A percentile compares a stretch with the other conserved stretches of the same genome.
Conservation (phyloP, 2,113 vertebrate species). For the Nothoprocta perdicaria region DNA sequence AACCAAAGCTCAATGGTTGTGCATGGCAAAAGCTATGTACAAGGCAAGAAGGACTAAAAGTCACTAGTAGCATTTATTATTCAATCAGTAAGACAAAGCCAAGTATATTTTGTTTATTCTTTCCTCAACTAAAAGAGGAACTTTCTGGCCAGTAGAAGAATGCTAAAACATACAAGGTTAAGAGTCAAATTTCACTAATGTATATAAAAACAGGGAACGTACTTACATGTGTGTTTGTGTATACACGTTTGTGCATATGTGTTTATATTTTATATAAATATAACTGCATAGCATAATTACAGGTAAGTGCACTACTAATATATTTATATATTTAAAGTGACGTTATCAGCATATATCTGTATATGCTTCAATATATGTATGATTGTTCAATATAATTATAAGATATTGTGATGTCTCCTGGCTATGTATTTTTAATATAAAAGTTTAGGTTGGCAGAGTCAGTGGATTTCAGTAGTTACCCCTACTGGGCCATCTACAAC, state of each 20-base stretch:
- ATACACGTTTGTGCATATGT: accelerated
- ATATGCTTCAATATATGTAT: neutral
- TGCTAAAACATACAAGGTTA: neutral
- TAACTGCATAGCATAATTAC: neutral
- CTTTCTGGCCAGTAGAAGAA: neutral
- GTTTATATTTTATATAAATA: neutral
- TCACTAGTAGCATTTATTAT: neutral
- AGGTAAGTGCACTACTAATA: neutral
- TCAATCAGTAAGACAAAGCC: neutral
- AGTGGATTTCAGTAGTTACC: neutral
- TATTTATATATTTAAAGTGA: neutral
- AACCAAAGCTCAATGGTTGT: neutral
- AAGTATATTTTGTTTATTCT: neutral
- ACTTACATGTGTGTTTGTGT: neutral
- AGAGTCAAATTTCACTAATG: neutral
- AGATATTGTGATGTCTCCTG: neutral
- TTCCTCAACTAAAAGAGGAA: neutral
- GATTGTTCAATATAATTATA: neutral
- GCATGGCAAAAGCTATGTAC: neutral
- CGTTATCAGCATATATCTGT: neutral
- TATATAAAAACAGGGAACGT: neutral
- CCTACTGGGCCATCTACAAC: accelerated
- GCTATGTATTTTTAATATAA: neutral
- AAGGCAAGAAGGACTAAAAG: neutral
- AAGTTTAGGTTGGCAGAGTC: neutral